Percentiles rank a stretch among this genome's conserved stretches.
Conservation (phyloP, 2,113 vertebrate species). For the Vicugna pacos region DNA sequence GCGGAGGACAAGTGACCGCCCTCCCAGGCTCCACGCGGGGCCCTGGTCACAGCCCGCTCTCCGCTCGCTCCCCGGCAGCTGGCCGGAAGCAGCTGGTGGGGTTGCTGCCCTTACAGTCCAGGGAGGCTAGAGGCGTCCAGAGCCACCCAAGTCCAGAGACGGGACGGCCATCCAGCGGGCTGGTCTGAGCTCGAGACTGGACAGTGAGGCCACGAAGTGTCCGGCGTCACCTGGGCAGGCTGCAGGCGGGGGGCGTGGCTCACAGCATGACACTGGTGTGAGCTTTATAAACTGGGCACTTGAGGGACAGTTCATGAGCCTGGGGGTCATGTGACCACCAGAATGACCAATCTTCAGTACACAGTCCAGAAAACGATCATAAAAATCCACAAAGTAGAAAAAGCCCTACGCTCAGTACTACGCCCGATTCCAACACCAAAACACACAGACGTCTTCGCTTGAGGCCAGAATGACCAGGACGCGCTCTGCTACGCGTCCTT, state of each 20-base stretch:
- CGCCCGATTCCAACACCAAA: accelerated
- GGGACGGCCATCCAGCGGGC: accelerated
- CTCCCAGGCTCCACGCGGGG: not conserved
- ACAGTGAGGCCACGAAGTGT: not conserved
- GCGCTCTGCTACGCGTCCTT: not conserved
- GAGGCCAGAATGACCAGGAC: accelerated
- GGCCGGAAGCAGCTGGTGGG: not conserved
- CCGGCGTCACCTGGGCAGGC: accelerated
- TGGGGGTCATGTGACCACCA: not conserved
- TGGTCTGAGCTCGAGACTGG: not conserved
- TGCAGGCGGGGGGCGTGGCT: not conserved
- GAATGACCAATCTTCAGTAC: accelerated
- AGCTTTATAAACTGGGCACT: accelerated
- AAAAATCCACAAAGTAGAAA: not conserved
- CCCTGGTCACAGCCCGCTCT: accelerated
- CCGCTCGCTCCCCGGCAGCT: accelerated
- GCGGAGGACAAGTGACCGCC: not conserved
- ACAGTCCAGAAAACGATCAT: not conserved
- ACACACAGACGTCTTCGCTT: not conserved
- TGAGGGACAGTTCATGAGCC: not conserved
- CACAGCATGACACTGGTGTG: too few species aligned
- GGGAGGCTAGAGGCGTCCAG: accelerated
- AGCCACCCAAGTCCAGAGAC: accelerated
- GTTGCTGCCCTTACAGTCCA: not conserved
- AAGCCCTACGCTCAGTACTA: accelerated